These are phyloP conservation scores for Lacanobia wlatinum DNA, from an alignment of 2,888 invertebrate species.

Conservation along the genomic window DNA sequence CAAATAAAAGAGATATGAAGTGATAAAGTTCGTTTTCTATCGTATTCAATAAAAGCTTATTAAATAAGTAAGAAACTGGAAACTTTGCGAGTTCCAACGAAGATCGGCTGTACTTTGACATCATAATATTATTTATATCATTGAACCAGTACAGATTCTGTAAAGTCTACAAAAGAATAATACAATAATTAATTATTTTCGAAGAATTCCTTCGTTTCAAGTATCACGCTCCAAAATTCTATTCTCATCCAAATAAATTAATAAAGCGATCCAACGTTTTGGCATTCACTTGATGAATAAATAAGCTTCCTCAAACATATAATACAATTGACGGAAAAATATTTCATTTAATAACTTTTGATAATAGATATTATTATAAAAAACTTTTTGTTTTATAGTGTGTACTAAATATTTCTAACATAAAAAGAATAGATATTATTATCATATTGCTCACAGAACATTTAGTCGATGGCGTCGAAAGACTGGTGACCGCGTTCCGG, in stretches of 20 bases:
- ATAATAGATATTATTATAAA: too few species aligned
- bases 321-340: background rate
- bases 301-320: constrained; percentile 13
- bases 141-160: constrained; percentile 9
- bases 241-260: constrained; percentile 7
- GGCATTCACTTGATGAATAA: background rate
- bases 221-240: constrained; percentile 17
- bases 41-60: constrained; percentile 36
- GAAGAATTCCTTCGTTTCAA: constrained; percentile 9
- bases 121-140: constrained; percentile 41
- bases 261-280: background rate
- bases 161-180: constrained; percentile 20
- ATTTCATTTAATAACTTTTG: background rate
- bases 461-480: too few species aligned
- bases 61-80: constrained; percentile 34
- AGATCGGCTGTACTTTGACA: constrained; percentile 40
- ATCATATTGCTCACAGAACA: too few species aligned
- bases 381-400: too few species aligned
- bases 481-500: too few species aligned
- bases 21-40: constrained; percentile 42
- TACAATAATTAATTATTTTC: constrained; percentile 12
- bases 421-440: too few species aligned
- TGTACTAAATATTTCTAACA: too few species aligned
- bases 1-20: constrained; percentile 44
- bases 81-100: constrained; percentile 26